These are phyloP conservation scores for Nudaria mundana DNA, from an alignment of 2,888 invertebrate species.

Conservation along the genomic window DNA sequence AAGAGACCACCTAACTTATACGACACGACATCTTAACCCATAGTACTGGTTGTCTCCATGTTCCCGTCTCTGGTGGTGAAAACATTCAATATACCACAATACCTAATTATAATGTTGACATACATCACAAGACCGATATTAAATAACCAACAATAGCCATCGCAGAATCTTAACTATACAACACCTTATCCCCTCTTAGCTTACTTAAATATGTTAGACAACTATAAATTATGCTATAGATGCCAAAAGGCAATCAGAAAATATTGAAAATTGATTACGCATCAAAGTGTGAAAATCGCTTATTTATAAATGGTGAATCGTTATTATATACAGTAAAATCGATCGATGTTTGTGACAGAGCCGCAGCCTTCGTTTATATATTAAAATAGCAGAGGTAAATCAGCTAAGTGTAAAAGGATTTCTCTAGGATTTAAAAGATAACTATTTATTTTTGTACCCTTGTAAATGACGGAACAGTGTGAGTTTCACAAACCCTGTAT, in stretches of 20 bases:
- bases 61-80: constrained; percentile 55
- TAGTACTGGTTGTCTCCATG: constrained; percentile 47
- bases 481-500: too few species aligned
- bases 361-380: too few species aligned
- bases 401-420: too few species aligned
- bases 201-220: constrained; percentile 53
- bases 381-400: too few species aligned
- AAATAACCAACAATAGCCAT: constrained; percentile 71
- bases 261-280: constrained; percentile 52
- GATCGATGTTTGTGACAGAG: constrained; percentile 23
- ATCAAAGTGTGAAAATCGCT: constrained; percentile 41
- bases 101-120: constrained; percentile 51
- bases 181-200: constrained; percentile 71
- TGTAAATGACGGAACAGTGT: too few species aligned
- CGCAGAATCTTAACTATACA: constrained; percentile 63
- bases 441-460: too few species aligned
- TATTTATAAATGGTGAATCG: constrained; percentile 40
- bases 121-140: constrained; percentile 65
- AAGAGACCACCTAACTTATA: constrained; percentile 60
- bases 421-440: too few species aligned
- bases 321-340: constrained; percentile 22
- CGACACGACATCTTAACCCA: constrained; percentile 49
- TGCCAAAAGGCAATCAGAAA: constrained; percentile 69
- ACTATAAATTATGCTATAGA: constrained; percentile 67
- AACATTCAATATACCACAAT: constrained; percentile 60